These are phyloP conservation scores for Lepus townsendii DNA, from an alignment of 2,797 vertebrate genomes.

Conservation along the genomic window DNA sequence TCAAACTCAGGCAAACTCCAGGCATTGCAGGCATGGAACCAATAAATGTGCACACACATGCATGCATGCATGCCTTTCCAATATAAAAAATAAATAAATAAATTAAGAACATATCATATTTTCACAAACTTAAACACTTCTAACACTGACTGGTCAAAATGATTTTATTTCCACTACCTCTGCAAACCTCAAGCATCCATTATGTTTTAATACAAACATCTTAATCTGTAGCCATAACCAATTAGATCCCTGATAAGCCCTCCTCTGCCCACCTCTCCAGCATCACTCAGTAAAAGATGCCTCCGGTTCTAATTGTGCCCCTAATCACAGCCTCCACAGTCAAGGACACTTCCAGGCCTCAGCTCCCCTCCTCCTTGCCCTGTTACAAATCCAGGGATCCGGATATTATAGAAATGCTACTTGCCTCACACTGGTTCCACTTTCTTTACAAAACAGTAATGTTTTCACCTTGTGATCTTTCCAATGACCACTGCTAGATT, in stretches of 20 bases:
- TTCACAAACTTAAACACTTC: conserved; percentile 22
- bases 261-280: not conserved
- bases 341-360: not conserved
- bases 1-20: no score
- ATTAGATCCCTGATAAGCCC: not conserved
- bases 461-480: conserved; percentile 42
- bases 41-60: no score
- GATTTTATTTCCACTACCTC: conserved; percentile 34
- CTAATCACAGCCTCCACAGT: not conserved
- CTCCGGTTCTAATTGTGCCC: not conserved
- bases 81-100: no score
- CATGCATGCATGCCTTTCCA: no score
- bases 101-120: conserved; percentile 7
- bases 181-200: conserved; percentile 9
- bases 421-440: conserved; percentile 48
- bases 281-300: not conserved
- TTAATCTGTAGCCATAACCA: not conserved
- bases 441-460: conserved; percentile 14
- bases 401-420: conserved; percentile 23
- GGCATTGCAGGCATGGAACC: no score
- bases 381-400: not conserved
- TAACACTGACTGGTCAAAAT: conserved; percentile 39
- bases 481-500: not conserved
- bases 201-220: conserved; percentile 15
- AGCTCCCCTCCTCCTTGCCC: not conserved